Evolutionary conservation across 1,140 invertebrate genomes (phyloP).

Genomic region (Cydia splendana): DNA sequence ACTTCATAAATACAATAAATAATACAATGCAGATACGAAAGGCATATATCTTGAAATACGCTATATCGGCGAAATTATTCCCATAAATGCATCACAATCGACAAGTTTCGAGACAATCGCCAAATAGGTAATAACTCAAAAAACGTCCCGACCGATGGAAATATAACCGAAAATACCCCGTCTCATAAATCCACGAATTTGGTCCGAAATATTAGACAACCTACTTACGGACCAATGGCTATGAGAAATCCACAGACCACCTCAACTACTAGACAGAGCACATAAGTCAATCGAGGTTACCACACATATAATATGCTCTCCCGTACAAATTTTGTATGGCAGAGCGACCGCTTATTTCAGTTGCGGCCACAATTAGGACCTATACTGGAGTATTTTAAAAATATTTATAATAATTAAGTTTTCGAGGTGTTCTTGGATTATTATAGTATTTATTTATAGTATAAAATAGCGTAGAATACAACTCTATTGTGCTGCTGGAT

Average conservation of each 20-base stretch:
- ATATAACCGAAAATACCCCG: neutral
- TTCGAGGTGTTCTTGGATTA: too few species aligned
- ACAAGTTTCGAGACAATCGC: constrained; percentile 19
- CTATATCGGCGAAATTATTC: constrained; percentile 1
- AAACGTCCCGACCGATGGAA: neutral
- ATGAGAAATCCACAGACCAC: neutral
- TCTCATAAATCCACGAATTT: constrained; percentile 17
- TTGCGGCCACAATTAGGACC: too few species aligned
- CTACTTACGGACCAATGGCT: constrained; percentile 1
- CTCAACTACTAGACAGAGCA: too few species aligned
- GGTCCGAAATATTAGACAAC: constrained; percentile 22
- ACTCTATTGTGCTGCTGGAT: too few species aligned
- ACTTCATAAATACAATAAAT: neutral
- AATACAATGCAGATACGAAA: neutral
- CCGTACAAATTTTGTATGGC: too few species aligned
- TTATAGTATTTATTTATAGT: too few species aligned
- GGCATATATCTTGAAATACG: constrained; percentile 3
- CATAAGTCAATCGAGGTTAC: too few species aligned
- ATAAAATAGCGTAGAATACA: too few species aligned
- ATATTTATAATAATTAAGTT: too few species aligned
- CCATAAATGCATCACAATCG: constrained; percentile 18
- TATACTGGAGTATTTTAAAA: too few species aligned
- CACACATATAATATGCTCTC: too few species aligned
- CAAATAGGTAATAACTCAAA: constrained; percentile 22
- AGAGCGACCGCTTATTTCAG: too few species aligned